Base-by-base conservation (phyloP, 2,888 invertebrate genomes). In the Amphimallon solstitiale region DNA sequence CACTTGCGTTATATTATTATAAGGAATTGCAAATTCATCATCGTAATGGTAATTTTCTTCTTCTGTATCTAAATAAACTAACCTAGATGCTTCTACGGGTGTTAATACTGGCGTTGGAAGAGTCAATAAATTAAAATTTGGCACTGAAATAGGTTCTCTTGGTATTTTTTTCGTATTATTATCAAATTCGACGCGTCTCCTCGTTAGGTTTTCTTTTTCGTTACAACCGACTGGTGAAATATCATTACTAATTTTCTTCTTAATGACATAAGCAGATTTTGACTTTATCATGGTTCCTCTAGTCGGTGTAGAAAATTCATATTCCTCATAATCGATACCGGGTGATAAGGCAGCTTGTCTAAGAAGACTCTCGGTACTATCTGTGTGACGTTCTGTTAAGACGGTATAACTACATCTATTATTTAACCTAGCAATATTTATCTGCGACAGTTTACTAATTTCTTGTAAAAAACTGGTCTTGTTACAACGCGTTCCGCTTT, bases 61-160 rank as follows among this genome's bases (percentile, higher is more conserved):
- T 70, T 90, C 90, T 0, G 89, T 89, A 76, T 90, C 90, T 40
- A 91, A 82, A 77, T 89, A 91, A 0, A 91, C 91, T 9, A 91
- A 83, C 72, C 89, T 85, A 0, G 90, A 84, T 2, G 89, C 89
- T 78, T 90, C 90, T 10, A 88, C 86, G 0, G 91, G 90, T 0
- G 90, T 89, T 51, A 90, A 81, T 15, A 86, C 88, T 6, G 89
- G 89, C 1, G 89, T 88, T 34, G 89, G 88, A 38, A 89, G 80
- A 2, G 86, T 85, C 72, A 90, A 83, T 5, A 76, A 68, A 78
- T 88, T 88, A 78, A 91, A 91, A 79, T 92, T 91, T 71, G 92
- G 91, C 73, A 91, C 91, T 2, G 91, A 92, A 51, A 89, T 86
- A 0, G 90, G 90, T 74, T 91, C 91, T 59, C 90, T 84, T 0